phyloP scores from a whole-genome alignment of 2,797 vertebrate genomes.

The Meriones psammophilus region DNA sequence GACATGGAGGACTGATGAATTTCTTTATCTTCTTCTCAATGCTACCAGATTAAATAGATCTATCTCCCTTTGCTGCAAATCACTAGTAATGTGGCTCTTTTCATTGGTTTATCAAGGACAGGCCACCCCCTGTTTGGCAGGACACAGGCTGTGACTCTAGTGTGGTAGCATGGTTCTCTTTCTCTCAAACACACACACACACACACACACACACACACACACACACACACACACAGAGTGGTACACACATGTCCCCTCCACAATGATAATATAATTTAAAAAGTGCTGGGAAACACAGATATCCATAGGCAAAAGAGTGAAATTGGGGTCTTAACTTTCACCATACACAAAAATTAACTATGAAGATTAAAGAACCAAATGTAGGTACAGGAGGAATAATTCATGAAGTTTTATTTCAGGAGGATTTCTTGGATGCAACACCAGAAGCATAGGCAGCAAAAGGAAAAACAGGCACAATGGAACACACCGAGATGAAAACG shows the following conservation, averaged over 20 bases:
- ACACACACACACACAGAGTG: neutral
- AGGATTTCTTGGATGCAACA: neutral
- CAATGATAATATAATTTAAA: neutral
- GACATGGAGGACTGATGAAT: neutral
- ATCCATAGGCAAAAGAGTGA: neutral
- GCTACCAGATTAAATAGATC: neutral
- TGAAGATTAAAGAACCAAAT: neutral
- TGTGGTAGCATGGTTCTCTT: neutral
- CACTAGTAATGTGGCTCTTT: neutral
- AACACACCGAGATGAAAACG: neutral
- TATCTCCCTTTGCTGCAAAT: neutral
- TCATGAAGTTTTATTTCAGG: neutral
- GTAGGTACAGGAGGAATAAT: neutral
- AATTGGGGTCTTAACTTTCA: neutral
- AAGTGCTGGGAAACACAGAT: neutral
- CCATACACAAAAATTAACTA: neutral
- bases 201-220: no score
- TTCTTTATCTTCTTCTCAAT: neutral
- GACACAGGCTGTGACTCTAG: neutral
- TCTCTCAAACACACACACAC: no score
- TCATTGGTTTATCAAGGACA: neutral
- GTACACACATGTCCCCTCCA: neutral
- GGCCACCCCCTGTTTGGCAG: neutral
- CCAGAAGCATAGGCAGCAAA: neutral
- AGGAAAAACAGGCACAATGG: neutral